Percentiles rank a stretch among this genome's conserved stretches.
Conservation (phyloP, 2,113 vertebrate genomes). For the Meleagris gallopavo region DNA sequence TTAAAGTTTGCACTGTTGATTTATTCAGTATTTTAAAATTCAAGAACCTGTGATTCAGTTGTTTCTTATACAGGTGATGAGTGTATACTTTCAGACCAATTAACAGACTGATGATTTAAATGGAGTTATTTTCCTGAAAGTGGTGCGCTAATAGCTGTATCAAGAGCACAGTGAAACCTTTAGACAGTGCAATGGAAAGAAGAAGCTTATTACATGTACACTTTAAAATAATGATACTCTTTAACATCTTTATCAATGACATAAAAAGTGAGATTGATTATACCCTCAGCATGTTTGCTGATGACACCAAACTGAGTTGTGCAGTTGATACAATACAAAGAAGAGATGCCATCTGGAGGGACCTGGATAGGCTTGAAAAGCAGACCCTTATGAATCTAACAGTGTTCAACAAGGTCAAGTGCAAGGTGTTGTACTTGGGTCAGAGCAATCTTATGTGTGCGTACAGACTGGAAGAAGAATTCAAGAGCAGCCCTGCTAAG, state of each 20-base stretch:
- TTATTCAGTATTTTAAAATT: neutral
- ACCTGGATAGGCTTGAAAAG: too few relatives aligned
- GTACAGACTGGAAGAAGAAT: too few relatives aligned
- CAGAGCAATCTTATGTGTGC: too few relatives aligned
- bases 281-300: neutral
- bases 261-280: too few relatives aligned
- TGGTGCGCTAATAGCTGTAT: neutral
- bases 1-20: neutral
- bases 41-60: neutral
- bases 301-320: neutral
- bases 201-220: neutral
- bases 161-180: neutral
- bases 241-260: too few relatives aligned
- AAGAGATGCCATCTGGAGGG: too few relatives aligned
- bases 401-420: too few relatives aligned
- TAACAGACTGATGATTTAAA: neutral
- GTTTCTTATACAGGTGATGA: neutral
- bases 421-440: too few relatives aligned
- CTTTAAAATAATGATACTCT: neutral
- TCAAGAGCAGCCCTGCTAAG: too few relatives aligned
- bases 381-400: too few relatives aligned
- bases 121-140: neutral
- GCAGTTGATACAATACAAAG: neutral
- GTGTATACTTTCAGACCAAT: fast-evolving
- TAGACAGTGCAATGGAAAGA: neutral